Evolutionary conservation across 2,113 vertebrate species (phyloP).

Genomic region (Poeciliopsis retropinna): DNA sequence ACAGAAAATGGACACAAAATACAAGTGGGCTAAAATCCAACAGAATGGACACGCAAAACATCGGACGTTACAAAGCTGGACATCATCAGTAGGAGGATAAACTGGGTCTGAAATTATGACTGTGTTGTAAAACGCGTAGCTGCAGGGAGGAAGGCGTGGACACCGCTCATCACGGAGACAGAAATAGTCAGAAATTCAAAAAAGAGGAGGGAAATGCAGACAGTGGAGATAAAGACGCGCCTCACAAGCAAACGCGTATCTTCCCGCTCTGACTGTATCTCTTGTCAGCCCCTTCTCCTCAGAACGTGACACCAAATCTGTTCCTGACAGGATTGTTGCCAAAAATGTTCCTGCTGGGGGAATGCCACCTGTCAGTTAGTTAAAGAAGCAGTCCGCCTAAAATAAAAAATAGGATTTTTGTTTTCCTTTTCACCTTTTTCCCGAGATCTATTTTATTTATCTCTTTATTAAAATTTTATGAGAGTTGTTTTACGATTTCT

Average conservation of each 20-base stretch:
- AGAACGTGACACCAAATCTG: constrained; percentile 14
- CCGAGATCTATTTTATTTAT: constrained; percentile 67
- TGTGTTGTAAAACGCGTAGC: constrained; percentile 15
- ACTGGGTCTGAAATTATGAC: constrained; percentile 35
- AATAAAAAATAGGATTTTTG: not conserved
- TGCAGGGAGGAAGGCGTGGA: constrained; percentile 1
- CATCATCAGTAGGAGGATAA: constrained; percentile 9
- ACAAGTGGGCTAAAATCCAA: not conserved
- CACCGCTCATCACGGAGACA: constrained; percentile 11
- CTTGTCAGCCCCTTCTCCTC: constrained; percentile 3
- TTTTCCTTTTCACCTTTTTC: constrained; percentile 24
- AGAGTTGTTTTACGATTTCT: constrained; percentile 53
- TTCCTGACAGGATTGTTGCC: constrained; percentile 32
- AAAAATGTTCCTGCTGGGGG: constrained; percentile 37
- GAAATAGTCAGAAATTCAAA: not conserved
- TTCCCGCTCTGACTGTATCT: constrained; percentile 22
- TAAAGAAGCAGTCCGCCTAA: constrained; percentile 5
- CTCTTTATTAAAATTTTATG: constrained; percentile 50
- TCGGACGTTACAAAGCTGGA: constrained; percentile 10
- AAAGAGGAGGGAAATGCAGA: not conserved
- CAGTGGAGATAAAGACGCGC: constrained; percentile 11
- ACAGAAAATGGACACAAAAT: not conserved
- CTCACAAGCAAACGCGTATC: constrained; percentile 21
- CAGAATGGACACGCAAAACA: not conserved
- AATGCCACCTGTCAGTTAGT: constrained; percentile 8